These are phyloP conservation scores for Zaprionus lineosus DNA, from an alignment of 2,888 invertebrate genomes.

Conservation along the genomic window DNA sequence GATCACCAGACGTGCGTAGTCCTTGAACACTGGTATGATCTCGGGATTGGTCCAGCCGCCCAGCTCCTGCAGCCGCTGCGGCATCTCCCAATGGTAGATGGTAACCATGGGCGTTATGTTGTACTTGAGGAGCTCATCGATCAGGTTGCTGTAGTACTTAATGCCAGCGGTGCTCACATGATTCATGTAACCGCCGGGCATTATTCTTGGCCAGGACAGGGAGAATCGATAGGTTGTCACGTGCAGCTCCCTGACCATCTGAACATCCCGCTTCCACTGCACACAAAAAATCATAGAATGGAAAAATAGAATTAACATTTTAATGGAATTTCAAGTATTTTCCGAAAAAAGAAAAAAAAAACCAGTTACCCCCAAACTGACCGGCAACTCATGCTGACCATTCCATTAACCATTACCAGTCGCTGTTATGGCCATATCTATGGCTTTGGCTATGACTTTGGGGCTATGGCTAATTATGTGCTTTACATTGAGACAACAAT, in stretches of 20 bases:
- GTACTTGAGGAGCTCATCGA: conserved; percentile 87
- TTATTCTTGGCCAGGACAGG: conserved; percentile 89
- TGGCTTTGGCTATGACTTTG: neutral
- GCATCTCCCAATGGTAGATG: conserved; percentile 89
- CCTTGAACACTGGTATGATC: conserved; percentile 86
- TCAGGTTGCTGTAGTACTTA: conserved; percentile 89
- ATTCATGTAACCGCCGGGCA: conserved; percentile 88
- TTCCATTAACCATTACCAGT: conserved; percentile 34
- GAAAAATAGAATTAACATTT: neutral
- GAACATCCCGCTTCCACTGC: conserved; percentile 85
- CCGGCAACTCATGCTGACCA: conserved; percentile 38
- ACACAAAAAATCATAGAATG: conserved; percentile 9
- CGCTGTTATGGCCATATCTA: neutral
- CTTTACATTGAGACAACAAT: conserved; percentile 42
- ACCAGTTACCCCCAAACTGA: conserved; percentile 40
- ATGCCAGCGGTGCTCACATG: conserved; percentile 88
- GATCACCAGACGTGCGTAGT: conserved; percentile 86
- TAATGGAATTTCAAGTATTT: conserved; percentile 43
- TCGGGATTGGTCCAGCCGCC: conserved; percentile 88
- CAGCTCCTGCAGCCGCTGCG: conserved; percentile 86
- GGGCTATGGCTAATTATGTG: conserved; percentile 49
- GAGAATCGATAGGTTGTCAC: conserved; percentile 89
- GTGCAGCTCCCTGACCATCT: conserved; percentile 86
- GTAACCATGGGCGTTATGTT: conserved; percentile 89
- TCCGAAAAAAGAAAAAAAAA: conserved; percentile 39